A percentile compares a stretch with the other conserved stretches of the same genome.
Conservation (phyloP, 2,113 vertebrate genomes). For the Brachyhypopomus gauderio region DNA sequence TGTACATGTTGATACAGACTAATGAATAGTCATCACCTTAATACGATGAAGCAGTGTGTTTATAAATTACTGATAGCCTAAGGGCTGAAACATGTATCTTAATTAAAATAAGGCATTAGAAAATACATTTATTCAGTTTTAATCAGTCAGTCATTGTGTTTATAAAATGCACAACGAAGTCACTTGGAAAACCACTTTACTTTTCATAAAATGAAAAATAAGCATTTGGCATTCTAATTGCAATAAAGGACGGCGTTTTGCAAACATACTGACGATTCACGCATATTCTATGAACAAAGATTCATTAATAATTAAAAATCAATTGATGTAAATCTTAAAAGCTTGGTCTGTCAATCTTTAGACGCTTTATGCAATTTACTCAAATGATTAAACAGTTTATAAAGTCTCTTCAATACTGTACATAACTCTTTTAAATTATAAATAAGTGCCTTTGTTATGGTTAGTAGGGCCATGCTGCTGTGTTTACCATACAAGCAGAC, state of each 20-base stretch:
- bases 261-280: background rate
- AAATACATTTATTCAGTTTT: background rate
- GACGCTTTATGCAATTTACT: background rate
- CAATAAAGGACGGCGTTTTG: background rate
- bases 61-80: too few species aligned
- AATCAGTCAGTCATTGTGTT: background rate
- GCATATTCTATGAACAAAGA: constrained; percentile 2
- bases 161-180: background rate
- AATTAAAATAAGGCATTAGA: too few species aligned
- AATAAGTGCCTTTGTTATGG: background rate
- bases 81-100: too few species aligned
- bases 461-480: background rate
- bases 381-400: background rate
- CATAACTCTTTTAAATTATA: background rate
- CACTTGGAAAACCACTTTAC: constrained; percentile 31
- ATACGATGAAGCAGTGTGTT: too few species aligned
- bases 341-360: background rate
- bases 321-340: background rate
- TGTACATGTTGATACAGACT: too few species aligned
- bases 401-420: constrained; percentile 9
- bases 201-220: constrained; percentile 41
- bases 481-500: background rate
- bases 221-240: constrained; percentile 1
- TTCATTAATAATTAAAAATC: background rate
- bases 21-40: too few species aligned